Base-by-base conservation (phyloP, 2,797 vertebrate genomes). In the Hemitrygon akajei region DNA sequence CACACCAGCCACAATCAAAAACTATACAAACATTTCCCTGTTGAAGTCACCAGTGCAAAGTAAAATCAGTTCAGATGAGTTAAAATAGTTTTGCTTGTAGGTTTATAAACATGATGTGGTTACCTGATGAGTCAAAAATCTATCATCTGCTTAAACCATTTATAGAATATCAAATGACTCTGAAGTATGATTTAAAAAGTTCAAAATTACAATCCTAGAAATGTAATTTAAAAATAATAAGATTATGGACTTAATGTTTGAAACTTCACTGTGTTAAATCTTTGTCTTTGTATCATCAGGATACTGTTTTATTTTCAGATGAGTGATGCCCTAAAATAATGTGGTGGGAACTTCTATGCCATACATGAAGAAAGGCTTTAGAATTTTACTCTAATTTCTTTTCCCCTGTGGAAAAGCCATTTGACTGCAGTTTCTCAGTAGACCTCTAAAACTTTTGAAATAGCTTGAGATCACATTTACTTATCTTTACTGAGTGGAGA, bases 401-500 rank as follows among this genome's bases (percentile, higher is more conserved):
- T 93, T 76, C n/a, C 71, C 47, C 22, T 69, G 71, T 92, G 73
- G 98, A 97, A 97, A 97, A 97, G 97, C 97, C 98, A 96, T 96
- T 97, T 97, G 97, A 96, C 97, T 97, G 95, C 96, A 96, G 97
- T 97, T 97, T 96, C 97, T 97, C 97, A 97, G 97, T 98, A 98
- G 97, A 98, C 97, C 98, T 99, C 98, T 98, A 98, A 99, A 99
- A 99, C 99, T 98, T 98, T 98, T 98, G 98, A 99, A 99, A 99
- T 99, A 98, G 98, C 98, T 98, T 93, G 37, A 69, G 47, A 93
- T 76, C 40, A 76, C 98, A 99, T 99, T 99, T 98, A 99, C 98
- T 99, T 97, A 98, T 98, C 99, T 98, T 99, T 99, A 98, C 98
- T 98, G 98, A 99, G 98, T 99, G 98, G 98, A 98, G 98, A 98